Percentiles rank a stretch among this genome's conserved stretches.
Conservation (phyloP, 1,140 invertebrate species). For the Calephelis virginiensis region DNA sequence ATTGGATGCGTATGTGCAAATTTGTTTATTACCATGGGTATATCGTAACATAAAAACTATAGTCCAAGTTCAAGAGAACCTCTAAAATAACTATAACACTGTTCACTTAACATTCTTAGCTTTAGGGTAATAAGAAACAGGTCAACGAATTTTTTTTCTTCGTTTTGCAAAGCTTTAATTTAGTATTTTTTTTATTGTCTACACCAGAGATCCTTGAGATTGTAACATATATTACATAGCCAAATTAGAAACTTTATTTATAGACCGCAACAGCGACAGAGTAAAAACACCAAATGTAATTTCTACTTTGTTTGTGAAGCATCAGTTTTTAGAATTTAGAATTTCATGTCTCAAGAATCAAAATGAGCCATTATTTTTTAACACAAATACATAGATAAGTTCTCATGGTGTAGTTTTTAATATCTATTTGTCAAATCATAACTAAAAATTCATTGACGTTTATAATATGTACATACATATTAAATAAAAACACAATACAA, state of each 20-base stretch:
- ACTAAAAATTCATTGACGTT: conserved; percentile 29
- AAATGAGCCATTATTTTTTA: too few relatives aligned
- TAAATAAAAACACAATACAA: conserved; percentile 17
- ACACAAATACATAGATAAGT: background rate
- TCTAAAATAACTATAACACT: conserved; percentile 52
- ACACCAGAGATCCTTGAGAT: background rate
- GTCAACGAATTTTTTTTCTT: conserved; percentile 41
- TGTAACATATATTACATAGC: too few relatives aligned
- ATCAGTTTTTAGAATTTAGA: too few relatives aligned
- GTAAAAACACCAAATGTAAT: too few relatives aligned
- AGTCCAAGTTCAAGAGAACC: conserved; percentile 48
- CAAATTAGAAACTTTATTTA: too few relatives aligned
- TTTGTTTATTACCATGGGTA: conserved; percentile 20
- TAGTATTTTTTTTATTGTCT: background rate
- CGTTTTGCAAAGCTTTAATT: too few relatives aligned
- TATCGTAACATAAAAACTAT: conserved; percentile 25
- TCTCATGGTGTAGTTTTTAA: conserved; percentile 6
- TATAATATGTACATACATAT: conserved; percentile 18
- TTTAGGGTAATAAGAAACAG: conserved; percentile 31
- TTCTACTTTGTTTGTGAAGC: too few relatives aligned
- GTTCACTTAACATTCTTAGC: conserved; percentile 74
- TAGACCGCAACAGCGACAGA: too few relatives aligned
- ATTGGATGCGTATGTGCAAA: conserved; percentile 4
- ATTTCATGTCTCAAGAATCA: too few relatives aligned
- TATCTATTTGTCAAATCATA: background rate